Evolutionary conservation across 53 echinoderm and acorn worm species (phyloP).

Genomic region (Antedon mediterranea): DNA sequence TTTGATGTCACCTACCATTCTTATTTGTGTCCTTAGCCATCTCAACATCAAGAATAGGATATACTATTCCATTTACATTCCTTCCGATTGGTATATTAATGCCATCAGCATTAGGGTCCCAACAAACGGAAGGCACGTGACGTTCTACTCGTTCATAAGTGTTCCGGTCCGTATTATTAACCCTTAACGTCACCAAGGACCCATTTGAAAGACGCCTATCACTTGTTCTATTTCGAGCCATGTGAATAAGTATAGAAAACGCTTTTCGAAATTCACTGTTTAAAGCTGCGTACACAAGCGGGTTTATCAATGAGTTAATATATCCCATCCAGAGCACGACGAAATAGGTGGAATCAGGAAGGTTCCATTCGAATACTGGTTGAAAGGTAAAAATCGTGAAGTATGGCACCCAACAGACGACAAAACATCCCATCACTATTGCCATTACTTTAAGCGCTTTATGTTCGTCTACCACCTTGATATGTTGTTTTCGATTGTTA

Average conservation of each 20-base stretch:
- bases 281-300: constrained; percentile 58
- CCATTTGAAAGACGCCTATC: neutral
- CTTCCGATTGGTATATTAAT: neutral
- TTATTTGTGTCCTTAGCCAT: neutral
- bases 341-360: constrained; percentile 12
- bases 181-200: neutral
- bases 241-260: constrained; percentile 10
- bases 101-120: neutral
- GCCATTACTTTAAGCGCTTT: constrained; percentile 85
- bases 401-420: constrained; percentile 95
- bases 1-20: neutral
- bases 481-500: constrained; percentile 22
- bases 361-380: constrained; percentile 23
- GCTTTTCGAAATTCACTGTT: constrained; percentile 79
- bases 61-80: neutral
- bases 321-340: constrained; percentile 83
- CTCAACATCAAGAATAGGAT: neutral
- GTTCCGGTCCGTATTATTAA: neutral
- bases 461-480: constrained; percentile 59
- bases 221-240: neutral
- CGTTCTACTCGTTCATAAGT: neutral
- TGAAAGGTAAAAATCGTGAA: constrained; percentile 73
- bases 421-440: constrained; percentile 76
- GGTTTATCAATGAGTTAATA: constrained; percentile 64
- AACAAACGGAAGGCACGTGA: neutral